Base-by-base conservation (phyloP, 2,113 vertebrate species). In the Ramphastos sulfuratus region DNA sequence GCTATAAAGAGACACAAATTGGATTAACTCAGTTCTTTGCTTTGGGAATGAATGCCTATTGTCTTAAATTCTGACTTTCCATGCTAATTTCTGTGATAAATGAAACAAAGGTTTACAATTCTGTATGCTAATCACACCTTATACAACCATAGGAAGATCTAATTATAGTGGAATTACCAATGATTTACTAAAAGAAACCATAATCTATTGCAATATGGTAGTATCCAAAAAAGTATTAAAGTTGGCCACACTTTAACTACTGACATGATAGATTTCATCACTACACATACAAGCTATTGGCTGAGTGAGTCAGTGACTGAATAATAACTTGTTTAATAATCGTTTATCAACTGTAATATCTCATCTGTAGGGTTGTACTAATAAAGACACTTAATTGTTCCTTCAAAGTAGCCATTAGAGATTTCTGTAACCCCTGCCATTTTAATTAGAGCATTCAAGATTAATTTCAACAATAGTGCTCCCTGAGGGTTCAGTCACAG, bases 401-500 rank as follows among this genome's bases (percentile, higher is more conserved):
- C 87, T 81, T 94, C 89, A 64, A 85, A 91, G 87, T 54, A 85
- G 75, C 89, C 87, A 35, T 83, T 74, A 87, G 96, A 96, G 94
- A 74, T 71, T 87, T 80, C 54, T 93, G 56, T 87, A 90, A 77
- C 75, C 74, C 64, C 79, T 81, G 44, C 89, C 15, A 15, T 52
- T 91, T 84, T 80, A 95, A 93, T 94, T 92, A 89, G 85, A 85
- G 69, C 85, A 85, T 96, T 96, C 65, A 80, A 74, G 79, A 89
- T 92, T 82, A 70, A 94, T 95, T 94, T 85, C 67, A 74, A 39
- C 69, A 74, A 21, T 12, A 89, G 48, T 3, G 0, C 74, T 91
- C 85, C 61, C 54, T 77, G 31, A 77, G 75, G 92, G 56, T 66
- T 89, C 56, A 80, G 87, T 80, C 84, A 80, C 60, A 44, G 56